Base-by-base conservation (phyloP, 2,113 vertebrate genomes). In the Motacilla tschutschensis region DNA sequence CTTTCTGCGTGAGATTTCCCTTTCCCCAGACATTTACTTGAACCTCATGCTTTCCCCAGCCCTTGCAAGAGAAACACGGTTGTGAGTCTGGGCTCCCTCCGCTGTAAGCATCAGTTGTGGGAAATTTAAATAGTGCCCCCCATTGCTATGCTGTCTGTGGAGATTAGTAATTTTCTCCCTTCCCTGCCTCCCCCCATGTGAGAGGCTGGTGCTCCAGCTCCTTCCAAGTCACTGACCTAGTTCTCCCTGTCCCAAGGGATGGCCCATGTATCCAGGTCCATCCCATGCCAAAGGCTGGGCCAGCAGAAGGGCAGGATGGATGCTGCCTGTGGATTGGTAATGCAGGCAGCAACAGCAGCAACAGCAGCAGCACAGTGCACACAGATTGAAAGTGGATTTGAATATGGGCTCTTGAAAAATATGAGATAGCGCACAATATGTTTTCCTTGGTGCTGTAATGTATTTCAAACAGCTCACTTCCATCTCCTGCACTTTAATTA, bases 401-500 rank as follows among this genome's bases (percentile, higher is more conserved):
- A 91, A 93, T 94, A 93, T 70, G 82, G 86, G 89, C 85, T 93
- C 94, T 89, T 93, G 83, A 90, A 96, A 88, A 94, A 92, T 93
- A 93, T 55, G 82, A 92, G 91, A 85, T 94, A 91, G 72, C 2
- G 3, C 69, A 85, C 92, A 95, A 94, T 95, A 94, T 94, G 92
- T 90, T 95, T 93, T 95, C 90, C 94, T 93, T 7, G 2, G 84
- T 87, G 79, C 73, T 87, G 75, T 91, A 91, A 91, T 93, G 73
- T 94, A 91, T 94, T 95, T 94, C 92, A 92, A 92, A 94, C 81
- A 93, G 89, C 90, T 93, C 90, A 82, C 83, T 94, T 93, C 90
- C 92, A 93, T 93, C 88, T 73, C 88, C 89, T 84, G 89, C 85
- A 92, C 90, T 95, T 92, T 93, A 96, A 94, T 95, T 95, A 94